Base-by-base conservation (phyloP, 2,797 vertebrate genomes). In the Pipistrellus kuhlii region DNA sequence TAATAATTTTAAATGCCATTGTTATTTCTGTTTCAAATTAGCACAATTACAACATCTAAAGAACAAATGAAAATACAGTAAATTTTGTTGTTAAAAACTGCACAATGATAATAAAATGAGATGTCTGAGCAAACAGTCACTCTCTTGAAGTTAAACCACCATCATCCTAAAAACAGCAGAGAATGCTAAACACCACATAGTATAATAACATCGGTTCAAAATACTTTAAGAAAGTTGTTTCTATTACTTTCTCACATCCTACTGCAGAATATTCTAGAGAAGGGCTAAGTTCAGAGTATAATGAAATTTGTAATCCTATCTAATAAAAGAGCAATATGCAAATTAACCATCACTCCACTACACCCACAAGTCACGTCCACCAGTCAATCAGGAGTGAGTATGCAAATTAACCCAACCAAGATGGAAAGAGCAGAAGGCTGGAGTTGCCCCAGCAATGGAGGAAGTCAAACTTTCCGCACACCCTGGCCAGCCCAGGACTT, bases 61-160 rank as follows among this genome's bases (percentile, higher is more conserved):
- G 27, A 96, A 69, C 32, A 92, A 59, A 92, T 48, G 87, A 96
- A 96, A 93, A 86, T 55, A 51, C 6, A 85, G 23, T 48, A 62
- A 78, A 75, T 83, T 89, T 44, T 94, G 35, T 57, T 88, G 57
- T 62, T 90, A 95, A 96, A 95, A 96, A 96, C 7, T 80, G 9
- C 73, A 92, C 72, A 95, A 59, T 76, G 53, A 89, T 84, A 93
- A 92, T 69, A 35, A 77, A 95, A 93, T 21, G 76, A 88, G 44
- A 87, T 32, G 35, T 76, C 73, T 81, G 89, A 94, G 75, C 85
- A 93, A 96, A 72, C 6, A 75, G 38, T 84, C 59, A 77, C 44
- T 85, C 85, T 94, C 75, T 81, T 81, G 25, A 88, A 85, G 88
- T 76, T 91, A 93, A 95, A 83, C 3, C 21, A 93, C 76, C 35